phyloP scores from a whole-genome alignment of 2,888 invertebrate species.

The Melinopterus prodromus region DNA sequence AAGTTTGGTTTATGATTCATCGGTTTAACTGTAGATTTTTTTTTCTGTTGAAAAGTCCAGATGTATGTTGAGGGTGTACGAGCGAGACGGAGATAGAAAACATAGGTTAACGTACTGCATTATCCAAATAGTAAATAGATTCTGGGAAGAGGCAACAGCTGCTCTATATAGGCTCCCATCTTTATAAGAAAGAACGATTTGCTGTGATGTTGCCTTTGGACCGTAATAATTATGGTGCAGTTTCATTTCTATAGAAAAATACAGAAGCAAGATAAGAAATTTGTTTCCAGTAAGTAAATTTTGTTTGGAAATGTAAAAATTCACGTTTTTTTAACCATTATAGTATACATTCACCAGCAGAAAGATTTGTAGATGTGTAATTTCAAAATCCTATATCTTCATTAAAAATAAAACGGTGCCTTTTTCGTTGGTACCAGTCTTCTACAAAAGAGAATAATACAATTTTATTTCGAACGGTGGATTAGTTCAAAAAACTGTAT shows the following conservation, averaged over 20 bases:
- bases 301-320: background rate
- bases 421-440: no score
- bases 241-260: background rate
- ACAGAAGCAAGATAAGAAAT: no score
- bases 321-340: background rate
- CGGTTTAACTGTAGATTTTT: background rate
- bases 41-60: background rate
- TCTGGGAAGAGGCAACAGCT: slow-evolving; percentile 18
- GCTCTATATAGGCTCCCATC: slow-evolving; percentile 19
- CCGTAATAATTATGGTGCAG: background rate
- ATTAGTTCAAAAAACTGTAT: no score
- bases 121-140: slow-evolving; percentile 25
- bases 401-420: no score
- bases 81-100: background rate
- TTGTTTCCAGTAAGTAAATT: no score
- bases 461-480: no score
- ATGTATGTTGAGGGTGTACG: background rate
- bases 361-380: no score
- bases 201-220: background rate
- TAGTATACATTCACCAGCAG: no score
- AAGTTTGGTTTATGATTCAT: background rate
- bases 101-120: slow-evolving; percentile 16
- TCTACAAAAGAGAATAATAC: no score
- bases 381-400: no score
- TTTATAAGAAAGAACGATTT: background rate